Conservation (phyloP, 2,113 vertebrate species). For the Chascanopsetta lugubris region DNA sequence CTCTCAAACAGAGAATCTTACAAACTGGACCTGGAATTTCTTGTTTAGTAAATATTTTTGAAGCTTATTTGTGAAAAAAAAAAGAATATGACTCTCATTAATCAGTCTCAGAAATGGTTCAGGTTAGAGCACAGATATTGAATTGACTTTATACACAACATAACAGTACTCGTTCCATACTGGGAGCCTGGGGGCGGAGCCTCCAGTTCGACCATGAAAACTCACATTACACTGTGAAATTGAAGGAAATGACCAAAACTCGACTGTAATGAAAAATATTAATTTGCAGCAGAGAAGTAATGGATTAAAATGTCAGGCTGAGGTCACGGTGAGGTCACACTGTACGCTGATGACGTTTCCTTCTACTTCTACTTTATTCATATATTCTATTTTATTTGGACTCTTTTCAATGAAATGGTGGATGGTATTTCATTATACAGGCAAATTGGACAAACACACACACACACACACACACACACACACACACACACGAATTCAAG, state of each 20-base stretch:
- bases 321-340: slow-evolving; percentile 12
- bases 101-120: not conserved
- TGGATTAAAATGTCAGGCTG: slow-evolving; percentile 25
- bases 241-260: slow-evolving; percentile 38
- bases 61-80: too few species aligned
- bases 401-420: too few species aligned
- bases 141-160: slow-evolving; percentile 8
- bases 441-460: too few species aligned
- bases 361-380: fast-evolving
- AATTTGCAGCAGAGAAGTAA: slow-evolving; percentile 29
- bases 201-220: slow-evolving; percentile 17
- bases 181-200: not conserved
- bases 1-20: too few species aligned
- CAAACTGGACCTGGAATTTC: too few species aligned
- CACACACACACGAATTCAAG: too few species aligned
- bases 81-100: not conserved
- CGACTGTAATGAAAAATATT: slow-evolving; percentile 36
- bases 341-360: not conserved
- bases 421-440: too few species aligned
- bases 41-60: too few species aligned
- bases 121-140: not conserved
- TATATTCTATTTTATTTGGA: too few species aligned
- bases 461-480: too few species aligned
- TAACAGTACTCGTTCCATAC: too few species aligned
- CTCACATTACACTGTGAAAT: slow-evolving; percentile 47